Evolutionary conservation across 2,888 invertebrate species (phyloP), one percentile per base, ranked within the genome.

Genomic region (Eurytoma californica): DNA sequence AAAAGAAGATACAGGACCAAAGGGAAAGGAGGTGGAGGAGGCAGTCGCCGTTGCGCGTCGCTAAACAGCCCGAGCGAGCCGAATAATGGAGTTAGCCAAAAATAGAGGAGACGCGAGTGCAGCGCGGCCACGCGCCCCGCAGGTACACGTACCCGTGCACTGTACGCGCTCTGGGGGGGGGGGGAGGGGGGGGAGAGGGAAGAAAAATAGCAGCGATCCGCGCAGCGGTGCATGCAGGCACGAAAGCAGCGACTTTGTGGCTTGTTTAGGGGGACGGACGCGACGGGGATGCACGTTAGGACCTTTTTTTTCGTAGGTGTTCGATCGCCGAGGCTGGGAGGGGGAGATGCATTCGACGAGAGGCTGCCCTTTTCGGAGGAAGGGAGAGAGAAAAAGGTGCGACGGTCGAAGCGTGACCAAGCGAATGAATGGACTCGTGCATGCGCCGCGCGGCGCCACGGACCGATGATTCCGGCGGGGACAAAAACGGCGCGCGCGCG

Each of bases 341-440:
- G 12, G 16, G 18, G 51, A 12, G 12, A 47, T n/a, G 18, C 57
- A 16, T 28, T 14, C 47, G 39, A 18, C 53, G 16, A 53, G 53
- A 53, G 51, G 30, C 55, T 58, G 72, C 20, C 68, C 68, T 69
- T 79, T 79, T 74, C 39, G 68, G 63, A 65, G 69, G 74, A 79
- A 14, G n/a, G 53, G 16, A 49, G 18, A 65, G 58, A 39, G 9
- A 39, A 39, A 39, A 39, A 39, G 9, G 39, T 39, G 67, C 73
- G 55, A 72, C 83, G 83, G 80, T 79, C 24, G 82, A 82, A 85
- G 86, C 86, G 86, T 87, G 86, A 86, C 87, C 83, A 82, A 80
- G 65, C 80, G 82, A 84, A 86, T 86, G 87, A 86, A 87, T 85
- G 84, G 86, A 86, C 81, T 85, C 68, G 75, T 69, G 57, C 49